Percentiles rank a stretch among this genome's conserved stretches.
Conservation (phyloP, 2,888 invertebrate species). For the Lysandra coridon region DNA sequence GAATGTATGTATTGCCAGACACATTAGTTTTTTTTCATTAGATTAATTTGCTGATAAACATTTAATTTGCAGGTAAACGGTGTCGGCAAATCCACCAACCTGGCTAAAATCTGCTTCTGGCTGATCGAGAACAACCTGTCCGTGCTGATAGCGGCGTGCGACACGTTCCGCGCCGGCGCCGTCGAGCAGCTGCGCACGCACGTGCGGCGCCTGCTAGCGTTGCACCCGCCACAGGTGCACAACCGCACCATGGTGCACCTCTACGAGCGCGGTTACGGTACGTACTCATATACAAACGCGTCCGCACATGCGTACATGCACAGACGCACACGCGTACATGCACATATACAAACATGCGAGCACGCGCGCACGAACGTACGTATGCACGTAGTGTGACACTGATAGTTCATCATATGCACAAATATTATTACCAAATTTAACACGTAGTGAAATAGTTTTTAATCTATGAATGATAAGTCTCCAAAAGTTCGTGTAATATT, state of each 20-base stretch:
- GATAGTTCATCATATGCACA: too few species aligned
- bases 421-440: too few species aligned
- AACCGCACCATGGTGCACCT: slow-evolving; percentile 93
- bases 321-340: background rate
- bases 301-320: background rate
- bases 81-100: slow-evolving; percentile 98
- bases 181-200: slow-evolving; percentile 99
- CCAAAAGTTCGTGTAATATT: too few species aligned
- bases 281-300: slow-evolving; percentile 34
- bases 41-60: background rate
- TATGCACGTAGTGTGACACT: too few species aligned
- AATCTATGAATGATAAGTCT: too few species aligned
- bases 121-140: slow-evolving; percentile 97
- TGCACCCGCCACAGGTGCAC: slow-evolving; percentile 91
- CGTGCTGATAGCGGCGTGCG: slow-evolving; percentile 98
- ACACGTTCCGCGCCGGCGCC: slow-evolving; percentile 99
- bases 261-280: slow-evolving; percentile 98
- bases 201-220: slow-evolving; percentile 93
- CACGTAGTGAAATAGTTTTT: too few species aligned
- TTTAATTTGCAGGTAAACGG: slow-evolving; percentile 86
- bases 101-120: slow-evolving; percentile 99
- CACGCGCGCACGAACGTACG: too few species aligned
- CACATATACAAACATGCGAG: background rate
- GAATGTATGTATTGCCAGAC: too few species aligned
- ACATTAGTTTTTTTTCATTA: too few species aligned